A percentile compares a stretch with the other conserved stretches of the same genome.
These are phyloP conservation scores for Macroramphosus scolopax DNA, from an alignment of 2,797 vertebrate species.

Conservation along the genomic window DNA sequence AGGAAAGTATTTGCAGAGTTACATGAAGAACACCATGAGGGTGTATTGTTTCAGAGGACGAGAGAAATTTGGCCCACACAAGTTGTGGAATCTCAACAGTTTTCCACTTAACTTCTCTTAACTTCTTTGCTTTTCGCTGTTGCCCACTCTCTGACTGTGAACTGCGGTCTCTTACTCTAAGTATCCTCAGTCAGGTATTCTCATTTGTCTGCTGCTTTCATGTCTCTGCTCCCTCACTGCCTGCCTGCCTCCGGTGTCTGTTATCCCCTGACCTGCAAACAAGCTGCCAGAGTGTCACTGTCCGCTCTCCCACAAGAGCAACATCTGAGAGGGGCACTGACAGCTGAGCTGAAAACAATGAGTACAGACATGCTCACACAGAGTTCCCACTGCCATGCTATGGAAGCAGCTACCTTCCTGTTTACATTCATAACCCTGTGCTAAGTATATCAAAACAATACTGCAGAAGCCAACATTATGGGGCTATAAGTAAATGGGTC, in stretches of 20 bases:
- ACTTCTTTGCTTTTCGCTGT: background rate
- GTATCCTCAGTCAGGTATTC: background rate
- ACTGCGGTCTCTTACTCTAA: conserved; percentile 11
- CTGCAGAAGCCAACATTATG: background rate
- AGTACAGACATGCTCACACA: conserved; percentile 23
- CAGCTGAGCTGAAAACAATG: conserved; percentile 39
- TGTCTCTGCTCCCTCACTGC: conserved; percentile 9
- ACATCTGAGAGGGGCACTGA: conserved; percentile 25
- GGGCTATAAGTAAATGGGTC: conserved; percentile 1
- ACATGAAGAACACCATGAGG: background rate
- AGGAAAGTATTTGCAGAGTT: conserved; percentile 14
- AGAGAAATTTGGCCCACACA: background rate
- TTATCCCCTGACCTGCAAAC: conserved; percentile 52
- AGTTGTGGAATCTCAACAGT: background rate
- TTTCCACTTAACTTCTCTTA: conserved; percentile 21
- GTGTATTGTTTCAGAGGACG: conserved; percentile 1
- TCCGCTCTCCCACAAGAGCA: conserved; percentile 33
- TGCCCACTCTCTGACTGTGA: background rate
- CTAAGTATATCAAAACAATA: conserved; percentile 12
- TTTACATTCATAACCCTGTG: conserved; percentile 42
- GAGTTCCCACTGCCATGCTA: conserved; percentile 30
- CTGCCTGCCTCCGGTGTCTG: conserved; percentile 27
- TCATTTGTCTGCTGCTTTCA: conserved; percentile 17
- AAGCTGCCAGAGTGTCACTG: conserved; percentile 39
- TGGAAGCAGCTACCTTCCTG: conserved; percentile 46